Conservation (phyloP, 2,797 vertebrate genomes). For the Chaetodon trifasciatus region DNA sequence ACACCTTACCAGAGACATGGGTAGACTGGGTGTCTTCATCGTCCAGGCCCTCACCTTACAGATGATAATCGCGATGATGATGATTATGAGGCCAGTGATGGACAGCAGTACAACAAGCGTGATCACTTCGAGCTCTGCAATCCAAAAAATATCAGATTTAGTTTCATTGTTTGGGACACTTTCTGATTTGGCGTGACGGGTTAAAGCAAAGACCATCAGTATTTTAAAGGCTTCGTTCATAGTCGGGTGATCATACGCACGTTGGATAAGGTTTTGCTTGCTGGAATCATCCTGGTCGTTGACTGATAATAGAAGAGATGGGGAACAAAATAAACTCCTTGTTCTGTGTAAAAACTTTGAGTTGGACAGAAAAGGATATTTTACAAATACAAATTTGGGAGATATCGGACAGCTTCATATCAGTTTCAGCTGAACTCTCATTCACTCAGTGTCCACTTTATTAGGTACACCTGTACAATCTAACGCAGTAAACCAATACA, state of each 20-base stretch:
- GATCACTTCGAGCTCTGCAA: rapidly evolving
- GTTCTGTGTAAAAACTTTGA: neutral
- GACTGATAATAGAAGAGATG: too few relatives aligned
- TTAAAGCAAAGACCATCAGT: neutral
- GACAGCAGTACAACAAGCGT: neutral
- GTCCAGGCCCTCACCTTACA: conserved; percentile 12
- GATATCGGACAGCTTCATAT: too few relatives aligned
- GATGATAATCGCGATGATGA: rapidly evolving
- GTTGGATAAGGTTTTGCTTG: neutral
- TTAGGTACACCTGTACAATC: too few relatives aligned
- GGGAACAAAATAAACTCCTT: neutral
- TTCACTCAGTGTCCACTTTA: too few relatives aligned
- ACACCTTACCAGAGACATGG: conserved; percentile 43
- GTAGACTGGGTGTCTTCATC: rapidly evolving
- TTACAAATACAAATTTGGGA: too few relatives aligned
- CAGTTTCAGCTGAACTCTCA: too few relatives aligned
- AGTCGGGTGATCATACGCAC: neutral
- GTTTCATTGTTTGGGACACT: neutral
- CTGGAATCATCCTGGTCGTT: neutral
- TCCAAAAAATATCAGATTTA: rapidly evolving
- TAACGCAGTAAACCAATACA: too few relatives aligned
- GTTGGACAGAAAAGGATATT: too few relatives aligned
- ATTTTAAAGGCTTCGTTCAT: neutral
- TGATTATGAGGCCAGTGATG: rapidly evolving
- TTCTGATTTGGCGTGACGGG: neutral